phyloP scores from a whole-genome alignment of 2,797 vertebrate species.

The Zenarchopterus dispar region DNA sequence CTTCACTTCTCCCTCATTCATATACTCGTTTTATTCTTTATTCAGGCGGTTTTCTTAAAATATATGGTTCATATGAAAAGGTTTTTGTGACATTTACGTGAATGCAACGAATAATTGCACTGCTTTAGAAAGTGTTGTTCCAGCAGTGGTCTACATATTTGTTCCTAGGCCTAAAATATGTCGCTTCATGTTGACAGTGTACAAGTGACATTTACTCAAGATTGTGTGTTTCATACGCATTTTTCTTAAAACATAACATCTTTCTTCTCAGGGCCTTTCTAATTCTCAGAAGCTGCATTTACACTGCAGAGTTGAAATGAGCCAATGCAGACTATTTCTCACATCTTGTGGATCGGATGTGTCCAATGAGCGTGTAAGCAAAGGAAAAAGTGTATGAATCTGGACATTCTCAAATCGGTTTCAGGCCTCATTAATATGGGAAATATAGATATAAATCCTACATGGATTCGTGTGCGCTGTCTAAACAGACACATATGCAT shows the following conservation, averaged over 20 bases:
- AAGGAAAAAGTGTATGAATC: no score
- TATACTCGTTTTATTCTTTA: conserved; percentile 40
- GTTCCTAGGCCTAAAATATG: conserved; percentile 31
- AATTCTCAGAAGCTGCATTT: no score
- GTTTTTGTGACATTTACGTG: background rate
- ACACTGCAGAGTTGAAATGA: no score
- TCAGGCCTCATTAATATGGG: no score
- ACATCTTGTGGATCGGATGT: no score
- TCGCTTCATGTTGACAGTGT: conserved; percentile 5
- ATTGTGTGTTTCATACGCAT: background rate
- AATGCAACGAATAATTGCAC: background rate
- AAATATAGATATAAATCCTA: no score
- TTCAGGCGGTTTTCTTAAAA: conserved; percentile 32
- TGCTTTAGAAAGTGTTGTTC: background rate
- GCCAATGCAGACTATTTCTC: no score
- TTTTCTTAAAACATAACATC: background rate
- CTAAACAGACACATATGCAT: no score
- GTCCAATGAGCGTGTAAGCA: no score
- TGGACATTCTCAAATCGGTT: no score
- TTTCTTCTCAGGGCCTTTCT: no score
- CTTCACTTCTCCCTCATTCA: conserved; percentile 4
- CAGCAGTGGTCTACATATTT: conserved; percentile 30
- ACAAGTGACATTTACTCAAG: conserved; percentile 12
- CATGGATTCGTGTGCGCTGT: no score
- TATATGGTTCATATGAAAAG: conserved; percentile 2